Base-by-base conservation (phyloP, 2,113 vertebrate species). In the Ursus arctos region DNA sequence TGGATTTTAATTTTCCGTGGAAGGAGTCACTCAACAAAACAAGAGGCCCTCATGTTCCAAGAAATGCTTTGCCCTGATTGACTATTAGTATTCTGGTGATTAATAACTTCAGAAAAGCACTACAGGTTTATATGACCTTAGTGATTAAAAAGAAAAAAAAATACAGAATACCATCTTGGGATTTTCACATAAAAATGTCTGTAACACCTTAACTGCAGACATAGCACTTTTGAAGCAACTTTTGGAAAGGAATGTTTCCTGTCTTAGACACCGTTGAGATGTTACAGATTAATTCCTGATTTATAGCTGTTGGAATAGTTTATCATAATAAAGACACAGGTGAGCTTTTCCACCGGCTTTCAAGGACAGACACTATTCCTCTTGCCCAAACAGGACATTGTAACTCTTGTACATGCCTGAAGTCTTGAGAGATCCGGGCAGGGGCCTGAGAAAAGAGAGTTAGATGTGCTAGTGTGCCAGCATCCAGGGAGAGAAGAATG, bases 51-150 rank as follows among this genome's bases (percentile, higher is more conserved):
- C 55, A 36, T 94, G 79, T 97, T 95, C 33, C 14, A 83, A 97
- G 69, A 97, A 91, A 91, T 61, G 24, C 59, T 96, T 97, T 98
- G n/a, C 57, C 47, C 83, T 96, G 87, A 92, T 93, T 83, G 61
- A 93, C 86, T 97, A 90, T 80, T 96, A 90, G 59, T 95, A 94
- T 93, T 97, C 72, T 85, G 63, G 24, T 93, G 85, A 97, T 92
- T 97, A 96, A 94, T 97, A 97, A 95, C 93, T 97, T 97, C 84
- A 94, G 77, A 94, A 97, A 98, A 91, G 59, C 57, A 74, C 43
- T 85, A 57, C 72, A 93, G 61, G 59, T 96, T 95, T 96, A 87
- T 83, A 89, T 96, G 86, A 96, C 43, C 40, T 94, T 59, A 55
- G 53, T 96, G 49, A 93, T 94, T 95, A 89, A 91, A 97, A 96